phyloP scores from a whole-genome alignment of 2,797 vertebrate genomes.

The Rhadinocentrus ornatus region DNA sequence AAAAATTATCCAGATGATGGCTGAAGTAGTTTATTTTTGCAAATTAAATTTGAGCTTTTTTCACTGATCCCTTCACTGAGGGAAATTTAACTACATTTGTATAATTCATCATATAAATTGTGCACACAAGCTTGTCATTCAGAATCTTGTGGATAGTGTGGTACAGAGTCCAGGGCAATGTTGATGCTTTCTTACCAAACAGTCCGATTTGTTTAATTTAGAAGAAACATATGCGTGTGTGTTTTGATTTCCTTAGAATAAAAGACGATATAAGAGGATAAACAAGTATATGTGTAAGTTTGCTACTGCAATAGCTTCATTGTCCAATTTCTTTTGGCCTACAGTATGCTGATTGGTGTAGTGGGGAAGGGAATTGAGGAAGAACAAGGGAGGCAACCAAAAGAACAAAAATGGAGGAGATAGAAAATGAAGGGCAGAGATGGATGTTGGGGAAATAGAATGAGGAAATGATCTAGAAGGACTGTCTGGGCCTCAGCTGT shows the following conservation, averaged over 20 bases:
- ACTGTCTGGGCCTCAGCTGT: conserved; percentile 72
- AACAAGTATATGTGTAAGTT: too few species aligned
- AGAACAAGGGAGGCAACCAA: conserved; percentile 13
- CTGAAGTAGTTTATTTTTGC: conserved; percentile 1
- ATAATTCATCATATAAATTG: not conserved
- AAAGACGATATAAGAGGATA: not conserved
- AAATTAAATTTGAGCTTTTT: not conserved
- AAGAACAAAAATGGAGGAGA: conserved; percentile 25
- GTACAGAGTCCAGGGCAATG: not conserved
- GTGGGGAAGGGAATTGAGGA: not conserved
- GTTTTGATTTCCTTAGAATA: not conserved
- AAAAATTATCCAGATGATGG: too few species aligned
- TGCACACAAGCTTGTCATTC: not conserved
- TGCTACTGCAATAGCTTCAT: not conserved
- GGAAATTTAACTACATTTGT: not conserved
- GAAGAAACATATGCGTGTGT: not conserved
- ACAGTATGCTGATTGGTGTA: not conserved
- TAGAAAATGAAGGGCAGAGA: conserved; percentile 41
- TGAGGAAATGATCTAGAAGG: conserved; percentile 57
- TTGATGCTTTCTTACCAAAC: not conserved
- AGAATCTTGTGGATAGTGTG: not conserved
- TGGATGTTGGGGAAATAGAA: conserved; percentile 48
- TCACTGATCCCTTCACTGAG: not conserved
- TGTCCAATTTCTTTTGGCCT: not conserved
- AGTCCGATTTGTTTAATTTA: not conserved